A percentile compares a stretch with the other conserved stretches of the same genome.
Conservation (phyloP, 2,113 vertebrate genomes). For the Pyrgilauda ruficollis region DNA sequence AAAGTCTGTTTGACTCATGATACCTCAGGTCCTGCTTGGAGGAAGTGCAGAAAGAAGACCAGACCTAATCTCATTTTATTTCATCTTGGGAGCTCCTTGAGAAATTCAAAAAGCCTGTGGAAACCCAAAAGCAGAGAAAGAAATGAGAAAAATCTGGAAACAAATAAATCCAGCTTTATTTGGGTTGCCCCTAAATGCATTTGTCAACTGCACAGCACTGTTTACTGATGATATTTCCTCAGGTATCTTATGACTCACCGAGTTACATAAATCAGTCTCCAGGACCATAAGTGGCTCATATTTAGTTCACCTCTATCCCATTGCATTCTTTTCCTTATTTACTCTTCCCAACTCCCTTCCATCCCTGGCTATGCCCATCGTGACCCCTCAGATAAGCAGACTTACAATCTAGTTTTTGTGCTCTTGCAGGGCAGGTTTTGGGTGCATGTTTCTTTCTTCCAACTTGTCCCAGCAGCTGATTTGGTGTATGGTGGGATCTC, state of each 20-base stretch:
- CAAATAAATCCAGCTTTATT: background rate
- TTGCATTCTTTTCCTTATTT: background rate
- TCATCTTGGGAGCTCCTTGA: background rate
- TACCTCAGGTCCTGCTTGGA: background rate
- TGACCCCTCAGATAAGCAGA: background rate
- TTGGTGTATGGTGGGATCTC: background rate
- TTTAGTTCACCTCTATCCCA: background rate
- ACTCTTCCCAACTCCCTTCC: background rate
- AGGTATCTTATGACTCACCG: background rate
- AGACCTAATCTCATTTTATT: background rate
- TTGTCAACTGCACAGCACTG: background rate
- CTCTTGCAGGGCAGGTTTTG: background rate
- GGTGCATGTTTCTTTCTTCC: background rate
- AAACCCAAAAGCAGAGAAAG: background rate
- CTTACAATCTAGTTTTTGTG: background rate
- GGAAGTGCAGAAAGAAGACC: background rate
- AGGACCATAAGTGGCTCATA: background rate
- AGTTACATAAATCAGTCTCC: background rate
- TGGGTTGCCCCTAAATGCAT: background rate
- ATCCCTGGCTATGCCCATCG: background rate
- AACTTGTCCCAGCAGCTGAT: background rate
- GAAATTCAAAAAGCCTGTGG: background rate
- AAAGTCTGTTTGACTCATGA: background rate
- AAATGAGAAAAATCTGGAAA: background rate
- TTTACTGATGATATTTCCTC: background rate